These are phyloP conservation scores for Metellina segmentata DNA, from an alignment of 2,888 invertebrate genomes.

Conservation along the genomic window DNA sequence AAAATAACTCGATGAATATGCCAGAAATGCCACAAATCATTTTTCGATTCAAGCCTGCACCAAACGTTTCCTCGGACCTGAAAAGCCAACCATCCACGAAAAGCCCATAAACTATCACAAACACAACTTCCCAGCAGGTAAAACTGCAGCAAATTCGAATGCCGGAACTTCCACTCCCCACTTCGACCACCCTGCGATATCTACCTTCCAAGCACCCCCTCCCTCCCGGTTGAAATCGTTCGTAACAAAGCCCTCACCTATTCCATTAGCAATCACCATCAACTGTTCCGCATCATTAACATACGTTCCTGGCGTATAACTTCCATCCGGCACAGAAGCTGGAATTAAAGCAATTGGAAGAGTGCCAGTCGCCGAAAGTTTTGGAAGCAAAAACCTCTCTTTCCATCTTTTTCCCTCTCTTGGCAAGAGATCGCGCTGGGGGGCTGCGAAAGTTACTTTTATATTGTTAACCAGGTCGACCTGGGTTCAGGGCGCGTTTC, in stretches of 20 bases:
- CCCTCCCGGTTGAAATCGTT: neutral
- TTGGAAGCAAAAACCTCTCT: conserved; percentile 14
- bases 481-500: neutral
- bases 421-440: neutral
- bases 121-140: neutral
- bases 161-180: neutral
- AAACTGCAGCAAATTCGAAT: too few relatives aligned
- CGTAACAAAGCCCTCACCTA: conserved; percentile 15
- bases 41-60: neutral
- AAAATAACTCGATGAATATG: too few relatives aligned
- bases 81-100: neutral
- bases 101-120: neutral
- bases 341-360: conserved; percentile 56
- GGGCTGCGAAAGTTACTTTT: neutral
- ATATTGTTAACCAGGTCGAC: neutral
- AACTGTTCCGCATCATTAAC: conserved; percentile 41
- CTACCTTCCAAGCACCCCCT: neutral
- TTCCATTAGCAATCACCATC: conserved; percentile 16
- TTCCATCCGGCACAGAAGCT: conserved; percentile 7
- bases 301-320: neutral
- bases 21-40: neutral
- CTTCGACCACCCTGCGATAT: neutral
- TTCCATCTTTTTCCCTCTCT: neutral
- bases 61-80: neutral
- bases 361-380: conserved; percentile 12